Evolutionary conservation across 2,797 vertebrate species (phyloP).

Genomic region (Manis pentadactyla): DNA sequence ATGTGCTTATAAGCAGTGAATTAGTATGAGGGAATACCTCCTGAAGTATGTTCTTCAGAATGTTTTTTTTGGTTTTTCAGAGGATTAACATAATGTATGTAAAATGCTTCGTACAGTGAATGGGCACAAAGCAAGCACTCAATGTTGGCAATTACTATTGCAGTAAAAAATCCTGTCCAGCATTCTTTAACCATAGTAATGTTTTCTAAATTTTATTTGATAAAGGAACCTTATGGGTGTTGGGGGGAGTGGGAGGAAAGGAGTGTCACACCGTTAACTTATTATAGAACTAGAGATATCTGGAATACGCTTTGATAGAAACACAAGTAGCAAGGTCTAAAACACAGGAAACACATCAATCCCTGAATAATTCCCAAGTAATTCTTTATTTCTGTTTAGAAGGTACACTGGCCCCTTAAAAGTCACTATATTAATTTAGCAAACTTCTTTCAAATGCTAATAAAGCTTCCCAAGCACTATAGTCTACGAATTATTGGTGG

Average conservation of each 20-base stretch:
- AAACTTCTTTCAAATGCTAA: constrained; percentile 38
- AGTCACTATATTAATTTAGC: constrained; percentile 49
- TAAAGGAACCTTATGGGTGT: neutral
- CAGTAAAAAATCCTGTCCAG: neutral
- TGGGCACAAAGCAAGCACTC: constrained; percentile 27
- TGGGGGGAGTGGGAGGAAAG: no score
- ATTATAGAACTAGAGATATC: constrained; percentile 7
- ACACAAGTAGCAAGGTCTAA: neutral
- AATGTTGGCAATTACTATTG: neutral
- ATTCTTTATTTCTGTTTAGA: constrained; percentile 38
- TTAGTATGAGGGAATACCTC: constrained; percentile 18
- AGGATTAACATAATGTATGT: neutral
- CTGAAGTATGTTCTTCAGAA: neutral
- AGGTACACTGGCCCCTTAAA: neutral
- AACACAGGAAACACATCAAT: constrained; percentile 34
- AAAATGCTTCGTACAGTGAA: constrained; percentile 40
- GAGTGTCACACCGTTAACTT: neutral
- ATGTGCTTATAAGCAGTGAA: neutral
- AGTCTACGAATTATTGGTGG: neutral
- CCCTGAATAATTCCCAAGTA: neutral
- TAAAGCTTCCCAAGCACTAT: neutral
- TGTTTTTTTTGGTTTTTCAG: neutral
- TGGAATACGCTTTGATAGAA: constrained; percentile 32
- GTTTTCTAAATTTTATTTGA: constrained; percentile 9
- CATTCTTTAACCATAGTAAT: constrained; percentile 14